Evolutionary conservation across 2,888 invertebrate species (phyloP).

Genomic region (Tigriopus californicus): DNA sequence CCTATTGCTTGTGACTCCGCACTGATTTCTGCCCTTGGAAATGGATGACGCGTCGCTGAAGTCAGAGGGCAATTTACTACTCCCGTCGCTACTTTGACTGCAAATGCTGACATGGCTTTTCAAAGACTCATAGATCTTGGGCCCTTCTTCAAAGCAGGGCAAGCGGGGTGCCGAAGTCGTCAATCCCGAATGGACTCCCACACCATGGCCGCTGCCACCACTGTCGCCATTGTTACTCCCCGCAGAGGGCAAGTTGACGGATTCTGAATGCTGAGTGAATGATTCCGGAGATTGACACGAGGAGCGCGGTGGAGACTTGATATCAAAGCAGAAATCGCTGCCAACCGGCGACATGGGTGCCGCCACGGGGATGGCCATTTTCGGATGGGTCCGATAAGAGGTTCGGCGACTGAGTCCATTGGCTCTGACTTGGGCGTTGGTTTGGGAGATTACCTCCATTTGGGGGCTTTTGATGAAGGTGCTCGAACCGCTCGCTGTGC

Average conservation of each 20-base stretch:
- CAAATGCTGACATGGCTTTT: not conserved
- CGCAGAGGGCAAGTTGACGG: not conserved
- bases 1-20: not conserved
- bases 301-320: slow-evolving; percentile 1
- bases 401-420: slow-evolving; percentile 8
- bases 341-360: slow-evolving; percentile 10
- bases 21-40: not conserved
- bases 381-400: slow-evolving; percentile 7
- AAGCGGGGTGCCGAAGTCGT: too few relatives aligned
- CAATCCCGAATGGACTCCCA: too few relatives aligned
- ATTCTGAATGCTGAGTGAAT: not conserved
- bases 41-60: not conserved
- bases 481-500: too few relatives aligned
- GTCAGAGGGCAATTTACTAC: not conserved
- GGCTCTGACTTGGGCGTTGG: not conserved
- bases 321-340: slow-evolving; percentile 8
- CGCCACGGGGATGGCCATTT: slow-evolving; percentile 5
- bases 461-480: too few relatives aligned
- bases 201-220: not conserved
- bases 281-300: not conserved
- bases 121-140: not conserved
- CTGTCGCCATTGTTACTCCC: not conserved
- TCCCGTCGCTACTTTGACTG: not conserved
- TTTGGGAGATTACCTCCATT: not conserved
- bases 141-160: too few relatives aligned